Evolutionary conservation across 2,113 vertebrate species (phyloP).

Genomic region (Planiliza haematocheilus): DNA sequence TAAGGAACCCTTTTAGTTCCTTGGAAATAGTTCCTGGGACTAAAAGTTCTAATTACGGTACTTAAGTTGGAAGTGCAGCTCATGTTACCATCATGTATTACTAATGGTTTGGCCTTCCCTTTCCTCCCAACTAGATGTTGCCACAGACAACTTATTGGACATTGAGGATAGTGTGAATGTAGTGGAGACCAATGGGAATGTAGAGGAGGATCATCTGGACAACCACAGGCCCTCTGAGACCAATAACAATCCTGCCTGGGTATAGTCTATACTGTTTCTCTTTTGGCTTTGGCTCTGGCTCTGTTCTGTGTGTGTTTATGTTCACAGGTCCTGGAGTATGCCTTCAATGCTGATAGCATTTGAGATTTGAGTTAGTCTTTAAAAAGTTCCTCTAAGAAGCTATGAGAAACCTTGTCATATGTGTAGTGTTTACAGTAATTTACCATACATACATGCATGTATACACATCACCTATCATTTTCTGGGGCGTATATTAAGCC

Average conservation of each 20-base stretch:
- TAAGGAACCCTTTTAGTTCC: too few species aligned
- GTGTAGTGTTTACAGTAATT: too few species aligned
- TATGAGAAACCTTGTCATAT: neutral
- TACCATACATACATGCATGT: too few species aligned
- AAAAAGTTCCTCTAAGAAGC: too few species aligned
- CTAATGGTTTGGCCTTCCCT: neutral
- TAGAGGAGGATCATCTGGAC: conserved; percentile 64
- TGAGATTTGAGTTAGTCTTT: too few species aligned
- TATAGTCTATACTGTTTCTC: conserved; percentile 67
- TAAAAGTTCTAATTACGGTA: too few species aligned
- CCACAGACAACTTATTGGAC: conserved; percentile 88
- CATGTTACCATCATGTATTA: neutral
- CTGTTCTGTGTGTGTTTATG: too few species aligned
- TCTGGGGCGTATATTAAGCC: neutral
- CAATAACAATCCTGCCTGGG: conserved; percentile 85
- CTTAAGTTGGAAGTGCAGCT: too few species aligned
- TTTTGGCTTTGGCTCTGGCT: neutral
- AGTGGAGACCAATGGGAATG: conserved; percentile 71
- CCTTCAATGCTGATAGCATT: too few species aligned
- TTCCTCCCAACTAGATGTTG: conserved; percentile 75
- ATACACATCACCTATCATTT: too few species aligned
- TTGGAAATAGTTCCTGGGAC: too few species aligned
- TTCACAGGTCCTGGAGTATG: too few species aligned
- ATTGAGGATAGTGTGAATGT: conserved; percentile 82
- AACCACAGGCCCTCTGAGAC: conserved; percentile 71